These are phyloP conservation scores for Hydropsyche tenuis DNA, from an alignment of 1,140 invertebrate species.

Conservation along the genomic window DNA sequence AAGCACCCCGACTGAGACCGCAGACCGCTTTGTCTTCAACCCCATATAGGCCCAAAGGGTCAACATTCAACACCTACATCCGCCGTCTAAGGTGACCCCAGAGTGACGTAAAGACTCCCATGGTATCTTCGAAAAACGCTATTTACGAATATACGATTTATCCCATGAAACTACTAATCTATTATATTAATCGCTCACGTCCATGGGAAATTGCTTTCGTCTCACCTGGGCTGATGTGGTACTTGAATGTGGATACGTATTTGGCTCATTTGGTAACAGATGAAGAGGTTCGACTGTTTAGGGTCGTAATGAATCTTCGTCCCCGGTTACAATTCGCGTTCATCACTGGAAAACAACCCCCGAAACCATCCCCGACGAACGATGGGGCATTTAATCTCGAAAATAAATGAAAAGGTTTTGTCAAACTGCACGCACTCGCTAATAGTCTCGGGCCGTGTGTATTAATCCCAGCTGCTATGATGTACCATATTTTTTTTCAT, in stretches of 20 bases:
- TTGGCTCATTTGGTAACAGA: conserved; percentile 15
- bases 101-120: too few relatives aligned
- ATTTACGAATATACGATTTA: too few relatives aligned
- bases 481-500: too few relatives aligned
- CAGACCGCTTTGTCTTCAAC: conserved; percentile 12
- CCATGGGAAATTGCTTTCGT: neutral
- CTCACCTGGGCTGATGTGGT: neutral
- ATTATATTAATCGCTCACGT: too few relatives aligned
- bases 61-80: conserved; percentile 11
- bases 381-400: conserved; percentile 48
- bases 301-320: conserved; percentile 49
- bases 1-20: neutral
- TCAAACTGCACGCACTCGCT: conserved; percentile 44
- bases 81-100: too few relatives aligned
- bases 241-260: neutral
- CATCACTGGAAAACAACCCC: conserved; percentile 23
- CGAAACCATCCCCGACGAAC: conserved; percentile 7
- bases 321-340: conserved; percentile 28
- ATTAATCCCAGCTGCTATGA: too few relatives aligned
- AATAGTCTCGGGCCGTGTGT: conserved; percentile 18
- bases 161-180: too few relatives aligned
- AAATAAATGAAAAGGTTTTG: conserved; percentile 50
- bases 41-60: neutral
- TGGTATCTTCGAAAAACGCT: too few relatives aligned
- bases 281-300: conserved; percentile 22